Base-by-base conservation (phyloP, 2,888 invertebrate species). In the Zaprionus lineosus region DNA sequence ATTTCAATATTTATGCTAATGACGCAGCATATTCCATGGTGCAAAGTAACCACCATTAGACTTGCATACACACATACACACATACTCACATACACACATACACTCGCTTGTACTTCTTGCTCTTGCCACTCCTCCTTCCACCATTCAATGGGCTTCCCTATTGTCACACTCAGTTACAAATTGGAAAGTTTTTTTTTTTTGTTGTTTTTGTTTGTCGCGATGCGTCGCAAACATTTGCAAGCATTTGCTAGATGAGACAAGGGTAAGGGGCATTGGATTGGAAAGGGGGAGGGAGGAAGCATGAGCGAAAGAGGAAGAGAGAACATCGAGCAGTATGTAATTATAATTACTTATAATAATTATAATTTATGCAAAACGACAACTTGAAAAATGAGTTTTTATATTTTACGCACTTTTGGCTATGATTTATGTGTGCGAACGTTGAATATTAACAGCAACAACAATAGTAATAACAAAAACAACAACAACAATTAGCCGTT, bases 371-470 rank as follows among this genome's bases (percentile, higher is more conserved):
- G 78, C 84, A 61, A 63, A 74, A 46, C 12, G 12, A 26, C 14
- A 44, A 46, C 16, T 57, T 44, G 43, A 51, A 62, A 62, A 51
- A 43, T 39, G 12, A 14, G 18, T 46, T 52, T 39, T 41, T 47
- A 40, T 74, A 59, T 59, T 67, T 44, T 75, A 84, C 85, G 85
- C 78, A 78, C 76, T 78, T 84, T 73, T 58, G 8, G 34, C 26
- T 76, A 81, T 78, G 83, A 74, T 77, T 84, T 84, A 84, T 57
- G 75, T 63, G 65, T 53, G 65, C 65, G 61, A 58, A 62, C 61
- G 61, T 68, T 74, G 86, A 82, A 85, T 84, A 86, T 84, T 84
- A 84, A 85, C n/a, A n/a, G n/a, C n/a, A n/a, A n/a, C n/a, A n/a
- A n/a, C n/a, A n/a, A n/a, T n/a, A n/a, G n/a, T n/a, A n/a, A n/a